Evolutionary conservation across 2,888 invertebrate genomes (phyloP).

Genomic region (Cryptocheilus praepositus): DNA sequence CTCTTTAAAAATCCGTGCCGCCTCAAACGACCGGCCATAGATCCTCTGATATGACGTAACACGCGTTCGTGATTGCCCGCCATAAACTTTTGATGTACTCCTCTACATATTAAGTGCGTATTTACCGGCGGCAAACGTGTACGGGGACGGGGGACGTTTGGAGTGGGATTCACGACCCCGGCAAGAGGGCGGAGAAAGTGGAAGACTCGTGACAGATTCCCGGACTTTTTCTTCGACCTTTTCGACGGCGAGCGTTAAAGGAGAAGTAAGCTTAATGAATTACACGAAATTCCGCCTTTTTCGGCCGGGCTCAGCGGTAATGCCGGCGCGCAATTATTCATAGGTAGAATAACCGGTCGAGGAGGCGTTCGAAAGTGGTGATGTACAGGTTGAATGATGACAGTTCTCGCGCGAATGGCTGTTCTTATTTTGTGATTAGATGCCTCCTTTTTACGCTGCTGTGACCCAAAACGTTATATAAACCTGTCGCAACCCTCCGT

Average conservation of each 20-base stretch:
- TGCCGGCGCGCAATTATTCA: not conserved
- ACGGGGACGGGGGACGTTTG: conserved; percentile 12
- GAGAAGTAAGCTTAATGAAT: conserved; percentile 21
- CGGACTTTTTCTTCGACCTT: conserved; percentile 7
- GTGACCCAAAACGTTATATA: no score
- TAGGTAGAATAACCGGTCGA: no score
- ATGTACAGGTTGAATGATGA: no score
- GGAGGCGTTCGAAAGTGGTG: no score
- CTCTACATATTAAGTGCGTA: conserved; percentile 43
- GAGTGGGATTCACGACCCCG: not conserved
- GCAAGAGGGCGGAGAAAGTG: not conserved
- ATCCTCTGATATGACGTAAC: conserved; percentile 58
- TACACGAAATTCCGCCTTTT: conserved; percentile 9
- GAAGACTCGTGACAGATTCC: conserved; percentile 22
- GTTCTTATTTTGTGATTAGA: no score
- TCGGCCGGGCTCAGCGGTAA: not conserved
- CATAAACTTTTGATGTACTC: conserved; percentile 59
- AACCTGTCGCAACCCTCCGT: no score
- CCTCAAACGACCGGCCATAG: conserved; percentile 44
- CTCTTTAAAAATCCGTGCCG: conserved; percentile 27
- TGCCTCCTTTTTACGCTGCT: no score
- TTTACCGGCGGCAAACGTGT: conserved; percentile 41
- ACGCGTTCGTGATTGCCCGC: conserved; percentile 57
- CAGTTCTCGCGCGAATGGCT: no score
- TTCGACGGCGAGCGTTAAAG: not conserved